Evolutionary conservation across 1,140 invertebrate species (phyloP).

Genomic region (Himalopsyche phryganea): DNA sequence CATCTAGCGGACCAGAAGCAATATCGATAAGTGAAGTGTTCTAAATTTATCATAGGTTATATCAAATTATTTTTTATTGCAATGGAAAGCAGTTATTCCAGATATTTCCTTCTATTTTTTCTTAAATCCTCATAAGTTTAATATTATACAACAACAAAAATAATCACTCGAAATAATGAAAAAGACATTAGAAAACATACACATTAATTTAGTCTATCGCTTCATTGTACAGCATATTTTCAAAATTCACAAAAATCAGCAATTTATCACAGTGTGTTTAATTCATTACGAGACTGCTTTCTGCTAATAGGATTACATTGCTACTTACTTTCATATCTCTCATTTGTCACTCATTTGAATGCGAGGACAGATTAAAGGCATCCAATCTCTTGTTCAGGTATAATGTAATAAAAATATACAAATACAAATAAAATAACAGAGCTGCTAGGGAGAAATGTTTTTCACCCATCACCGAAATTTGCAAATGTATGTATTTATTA

Average conservation of each 20-base stretch:
- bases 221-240: neutral
- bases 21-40: slow-evolving; percentile 19
- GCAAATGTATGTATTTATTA: neutral
- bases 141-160: neutral
- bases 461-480: neutral
- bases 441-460: neutral
- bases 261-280: neutral
- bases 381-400: too few species aligned
- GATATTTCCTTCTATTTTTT: slow-evolving; percentile 1
- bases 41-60: slow-evolving; percentile 19
- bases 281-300: neutral
- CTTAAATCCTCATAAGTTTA: neutral
- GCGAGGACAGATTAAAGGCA: too few species aligned
- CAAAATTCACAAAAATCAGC: neutral
- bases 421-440: too few species aligned
- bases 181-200: too few species aligned
- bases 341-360: neutral
- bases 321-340: too few species aligned
- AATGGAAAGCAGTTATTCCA: neutral
- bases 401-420: too few species aligned
- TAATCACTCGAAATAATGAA: neutral
- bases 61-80: slow-evolving; percentile 9
- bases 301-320: too few species aligned
- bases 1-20: slow-evolving; percentile 25
- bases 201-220: neutral